Conservation (phyloP, 2,797 vertebrate genomes). For the Sphenodon punctatus region DNA sequence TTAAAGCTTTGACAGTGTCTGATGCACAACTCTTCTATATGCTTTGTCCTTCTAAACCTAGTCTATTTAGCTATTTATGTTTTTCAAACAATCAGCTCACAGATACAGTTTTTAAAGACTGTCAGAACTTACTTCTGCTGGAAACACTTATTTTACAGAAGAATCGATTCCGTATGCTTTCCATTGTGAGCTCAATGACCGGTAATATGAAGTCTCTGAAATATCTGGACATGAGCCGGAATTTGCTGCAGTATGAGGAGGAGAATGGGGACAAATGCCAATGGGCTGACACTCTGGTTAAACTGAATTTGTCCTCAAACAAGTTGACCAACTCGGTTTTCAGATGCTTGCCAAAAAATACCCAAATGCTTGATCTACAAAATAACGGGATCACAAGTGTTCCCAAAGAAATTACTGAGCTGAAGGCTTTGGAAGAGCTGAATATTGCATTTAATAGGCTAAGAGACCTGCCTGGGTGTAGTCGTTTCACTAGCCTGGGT, state of each 20-base stretch:
- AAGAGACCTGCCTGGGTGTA: conserved; percentile 80
- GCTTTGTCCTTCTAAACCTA: conserved; percentile 81
- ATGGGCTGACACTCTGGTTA: conserved; percentile 79
- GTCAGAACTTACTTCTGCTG: conserved; percentile 73
- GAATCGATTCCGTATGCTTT: conserved; percentile 82
- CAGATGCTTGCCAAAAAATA: conserved; percentile 78
- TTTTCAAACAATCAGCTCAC: conserved; percentile 84
- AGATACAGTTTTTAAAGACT: conserved; percentile 83
- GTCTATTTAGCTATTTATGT: conserved; percentile 77
- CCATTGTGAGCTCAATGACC: conserved; percentile 76
- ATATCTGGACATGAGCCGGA: conserved; percentile 83
- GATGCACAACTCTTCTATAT: conserved; percentile 82
- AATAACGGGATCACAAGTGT: conserved; percentile 82
- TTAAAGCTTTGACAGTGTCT: conserved; percentile 74
- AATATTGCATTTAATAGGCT: conserved; percentile 85
- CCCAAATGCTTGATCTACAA: conserved; percentile 75
- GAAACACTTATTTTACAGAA: conserved; percentile 74
- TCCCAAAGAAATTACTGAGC: conserved; percentile 48
- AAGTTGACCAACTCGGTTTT: conserved; percentile 78
- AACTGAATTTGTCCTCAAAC: conserved; percentile 84
- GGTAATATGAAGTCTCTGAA: conserved; percentile 78
- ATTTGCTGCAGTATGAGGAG: conserved; percentile 75
- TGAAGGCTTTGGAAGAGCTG: conserved; percentile 76
- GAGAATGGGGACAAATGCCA: conserved; percentile 50
- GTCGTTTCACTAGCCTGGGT: conserved; percentile 69